These are phyloP conservation scores for Phrynocephalus versicolor DNA, from an alignment of 2,113 vertebrate genomes.

Conservation along the genomic window DNA sequence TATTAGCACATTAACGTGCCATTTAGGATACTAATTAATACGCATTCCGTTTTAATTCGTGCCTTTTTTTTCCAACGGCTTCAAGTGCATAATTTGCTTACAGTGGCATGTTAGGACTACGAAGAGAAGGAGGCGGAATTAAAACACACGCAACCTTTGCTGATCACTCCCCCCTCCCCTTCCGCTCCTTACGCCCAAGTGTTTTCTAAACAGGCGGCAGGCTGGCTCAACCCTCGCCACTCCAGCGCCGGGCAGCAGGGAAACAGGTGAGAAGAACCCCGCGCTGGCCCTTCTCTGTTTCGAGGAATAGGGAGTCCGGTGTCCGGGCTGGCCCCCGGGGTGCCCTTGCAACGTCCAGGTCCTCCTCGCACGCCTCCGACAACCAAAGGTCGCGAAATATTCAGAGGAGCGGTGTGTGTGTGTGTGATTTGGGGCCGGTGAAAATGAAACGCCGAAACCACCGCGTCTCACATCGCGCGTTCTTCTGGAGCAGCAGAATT, in stretches of 20 bases:
- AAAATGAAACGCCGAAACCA: neutral
- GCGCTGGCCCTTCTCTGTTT: neutral
- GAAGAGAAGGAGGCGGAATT: neutral
- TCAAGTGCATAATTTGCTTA: constrained; percentile 27
- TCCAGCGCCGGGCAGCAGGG: neutral
- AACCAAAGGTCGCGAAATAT: neutral
- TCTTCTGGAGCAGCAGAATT: neutral
- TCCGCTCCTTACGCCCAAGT: neutral
- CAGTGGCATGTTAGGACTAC: constrained; percentile 20
- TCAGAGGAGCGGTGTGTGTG: too few relatives aligned
- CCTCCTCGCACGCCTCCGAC: too few relatives aligned
- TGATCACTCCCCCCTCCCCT: neutral
- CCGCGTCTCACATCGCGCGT: too few relatives aligned
- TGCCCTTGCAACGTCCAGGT: too few relatives aligned
- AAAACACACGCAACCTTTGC: neutral
- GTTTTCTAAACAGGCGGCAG: constrained; percentile 6
- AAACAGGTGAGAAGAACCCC: neutral
- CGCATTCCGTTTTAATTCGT: constrained; percentile 15
- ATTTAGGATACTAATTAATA: constrained; percentile 32
- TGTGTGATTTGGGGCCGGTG: too few relatives aligned
- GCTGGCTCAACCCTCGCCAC: neutral
- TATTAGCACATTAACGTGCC: constrained; percentile 12
- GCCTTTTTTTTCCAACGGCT: neutral
- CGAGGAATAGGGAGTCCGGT: neutral
- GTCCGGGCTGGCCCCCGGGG: too few relatives aligned